A percentile compares a stretch with the other conserved stretches of the same genome.
These are phyloP conservation scores for Bembecia ichneumoniformis DNA, from an alignment of 2,888 invertebrate genomes.

Conservation along the genomic window DNA sequence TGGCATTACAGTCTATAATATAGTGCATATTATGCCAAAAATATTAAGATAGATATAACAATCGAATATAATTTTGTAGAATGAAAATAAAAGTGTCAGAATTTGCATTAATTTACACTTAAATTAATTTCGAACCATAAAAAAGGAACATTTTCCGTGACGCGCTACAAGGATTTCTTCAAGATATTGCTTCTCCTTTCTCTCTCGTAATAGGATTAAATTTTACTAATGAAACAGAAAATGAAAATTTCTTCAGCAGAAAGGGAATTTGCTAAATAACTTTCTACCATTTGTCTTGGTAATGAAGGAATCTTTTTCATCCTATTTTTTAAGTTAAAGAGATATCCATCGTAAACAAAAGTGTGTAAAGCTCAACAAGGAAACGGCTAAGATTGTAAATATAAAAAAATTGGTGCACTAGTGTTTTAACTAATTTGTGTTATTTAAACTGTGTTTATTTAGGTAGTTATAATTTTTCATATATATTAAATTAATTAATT, in stretches of 20 bases:
- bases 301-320: constrained; percentile 33
- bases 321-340: constrained; percentile 1
- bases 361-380: not conserved
- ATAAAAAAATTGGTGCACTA: too few species aligned
- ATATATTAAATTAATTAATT: too few species aligned
- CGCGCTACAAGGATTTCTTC: constrained; percentile 41
- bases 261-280: constrained; percentile 50
- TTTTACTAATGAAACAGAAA: constrained; percentile 66
- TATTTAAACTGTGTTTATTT: too few species aligned
- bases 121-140: constrained; percentile 23
- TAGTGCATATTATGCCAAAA: too few species aligned
- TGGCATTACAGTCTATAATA: too few species aligned
- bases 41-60: not conserved
- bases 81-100: constrained; percentile 1
- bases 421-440: too few species aligned
- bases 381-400: too few species aligned
- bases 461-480: too few species aligned
- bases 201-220: constrained; percentile 55
- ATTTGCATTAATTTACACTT: constrained; percentile 23
- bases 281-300: constrained; percentile 48
- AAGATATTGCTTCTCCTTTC: constrained; percentile 43
- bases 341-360: not conserved
- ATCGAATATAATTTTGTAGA: not conserved
- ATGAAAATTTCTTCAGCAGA: constrained; percentile 49
- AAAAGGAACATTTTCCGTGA: constrained; percentile 33